Evolutionary conservation across 2,113 vertebrate species (phyloP), one percentile per base, ranked within the genome.

Genomic region (Myrmecobius fasciatus): DNA sequence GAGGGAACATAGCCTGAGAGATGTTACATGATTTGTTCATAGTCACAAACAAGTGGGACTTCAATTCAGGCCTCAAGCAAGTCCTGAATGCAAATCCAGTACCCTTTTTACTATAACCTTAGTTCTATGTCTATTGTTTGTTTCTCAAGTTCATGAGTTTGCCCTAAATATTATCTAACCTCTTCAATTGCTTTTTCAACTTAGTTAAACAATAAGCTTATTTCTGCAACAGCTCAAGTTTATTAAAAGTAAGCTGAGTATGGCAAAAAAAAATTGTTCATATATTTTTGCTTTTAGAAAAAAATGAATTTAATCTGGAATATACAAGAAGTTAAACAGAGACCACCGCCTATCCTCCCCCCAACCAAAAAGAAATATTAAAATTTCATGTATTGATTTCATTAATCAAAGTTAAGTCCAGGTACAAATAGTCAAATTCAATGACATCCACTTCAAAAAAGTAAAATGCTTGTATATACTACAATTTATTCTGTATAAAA

Each of bases 311-410:
- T 83, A 83, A 83, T 43, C 20, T 24, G 20, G n/a, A 83, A 83
- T 43, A 83, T 24, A 8, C 43, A 83, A 83, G 67, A 83, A 83
- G 67, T 83, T 83, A 83, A 83, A 83, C 36, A 75, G 12, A 83
- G 5, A 83, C 36, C 22, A 7, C 0, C 17, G 0, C 67, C 10
- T 12, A 14, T 7, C 5, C 12, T 5, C 20, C 1, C 20, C 17
- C 17, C 49, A 51, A 51, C 36, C 36, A 7, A 20, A 83, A 83
- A n/a, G 17, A 83, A 83, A 83, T 83, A 20, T 24, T 83, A 20
- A 83, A 43, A 83, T 83, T 83, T 83, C n/a, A 43, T 83, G n/a
- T 43, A 20, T 83, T 43, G n/a, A 83, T 83, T 83, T n/a, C n/a
- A 83, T 22, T 83, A n/a, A 83, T 20, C 43, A 75, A 83, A n/a